A percentile compares a stretch with the other conserved stretches of the same genome.
phyloP scores from a whole-genome alignment of 2,888 invertebrate species.

The Dolichopus griseipennis region DNA sequence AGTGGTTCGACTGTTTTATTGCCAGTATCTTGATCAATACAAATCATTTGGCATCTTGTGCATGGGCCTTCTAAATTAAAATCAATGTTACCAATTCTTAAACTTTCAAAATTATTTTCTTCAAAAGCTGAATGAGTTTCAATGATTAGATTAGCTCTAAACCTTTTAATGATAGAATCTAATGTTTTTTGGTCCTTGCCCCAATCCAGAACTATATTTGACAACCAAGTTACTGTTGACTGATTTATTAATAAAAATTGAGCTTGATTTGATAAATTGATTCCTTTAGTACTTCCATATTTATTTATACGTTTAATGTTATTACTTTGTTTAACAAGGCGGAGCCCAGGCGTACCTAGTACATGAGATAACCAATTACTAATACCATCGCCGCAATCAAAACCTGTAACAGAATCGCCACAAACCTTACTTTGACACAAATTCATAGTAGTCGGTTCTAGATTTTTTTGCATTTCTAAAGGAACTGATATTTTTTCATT shows the following conservation, averaged over 20 bases:
- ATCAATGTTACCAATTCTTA: slow-evolving; percentile 53
- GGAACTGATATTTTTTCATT: slow-evolving; percentile 51
- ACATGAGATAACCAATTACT: slow-evolving; percentile 73
- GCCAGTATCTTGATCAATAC: slow-evolving; percentile 81
- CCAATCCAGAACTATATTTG: slow-evolving; percentile 46
- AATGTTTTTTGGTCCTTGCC: slow-evolving; percentile 45
- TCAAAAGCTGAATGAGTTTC: slow-evolving; percentile 62
- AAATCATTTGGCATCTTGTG: slow-evolving; percentile 90
- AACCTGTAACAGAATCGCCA: slow-evolving; percentile 65
- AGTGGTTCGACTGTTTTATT: slow-evolving; percentile 70
- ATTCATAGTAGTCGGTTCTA: slow-evolving; percentile 30
- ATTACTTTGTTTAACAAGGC: slow-evolving; percentile 56
- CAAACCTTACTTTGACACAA: slow-evolving; percentile 78
- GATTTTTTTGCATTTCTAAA: slow-evolving; percentile 39
- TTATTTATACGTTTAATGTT: slow-evolving; percentile 35
- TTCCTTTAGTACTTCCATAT: slow-evolving; percentile 30
- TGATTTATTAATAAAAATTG: slow-evolving; percentile 76
- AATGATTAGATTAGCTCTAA: slow-evolving; percentile 85
- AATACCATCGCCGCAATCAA: slow-evolving; percentile 76
- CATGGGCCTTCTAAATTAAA: slow-evolving; percentile 70
- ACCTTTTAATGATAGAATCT: slow-evolving; percentile 62
- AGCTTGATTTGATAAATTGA: slow-evolving; percentile 72
- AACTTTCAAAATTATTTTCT: slow-evolving; percentile 61
- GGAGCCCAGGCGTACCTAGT: slow-evolving; percentile 57
- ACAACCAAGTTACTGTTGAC: slow-evolving; percentile 66